Base-by-base conservation (phyloP, 2,113 vertebrate species). In the Oryzias melastigma region DNA sequence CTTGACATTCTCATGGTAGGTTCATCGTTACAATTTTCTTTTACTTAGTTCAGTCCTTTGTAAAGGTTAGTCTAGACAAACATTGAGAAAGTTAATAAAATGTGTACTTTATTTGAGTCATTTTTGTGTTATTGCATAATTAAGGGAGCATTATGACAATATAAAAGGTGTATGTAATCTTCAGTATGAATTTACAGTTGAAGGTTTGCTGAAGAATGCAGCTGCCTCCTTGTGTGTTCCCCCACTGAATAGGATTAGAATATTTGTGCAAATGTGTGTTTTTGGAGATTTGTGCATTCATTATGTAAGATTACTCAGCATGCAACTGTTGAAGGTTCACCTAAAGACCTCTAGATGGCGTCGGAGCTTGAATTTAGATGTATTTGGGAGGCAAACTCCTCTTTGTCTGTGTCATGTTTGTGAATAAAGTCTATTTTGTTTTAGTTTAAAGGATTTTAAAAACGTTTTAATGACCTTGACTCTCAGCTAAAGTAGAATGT, bases 261-360 rank as follows among this genome's bases (percentile, higher is more conserved):
- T 35, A 60, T 35, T 55, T 29, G 55, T 1, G 1, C 44, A 43
- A 49, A 57, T 3, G 20, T 35, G 2, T 45, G 42, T 35, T 60
- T 68, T 49, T 22, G 22, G 35, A 44, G 45, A 52, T 63, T 65
- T 65, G 24, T 57, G 45, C 27, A 17, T 53, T 68, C 58, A 48
- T 17, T 6, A 1, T 56, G 58, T 48, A 74, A 59, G 55, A 48
- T 52, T 73, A 62, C 14, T 70, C 46, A 54, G 3, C 22, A 25
- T 61, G 35, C 0, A n/a, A 29, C 25, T 60, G 5, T 52, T 47
- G 41, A 45, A 58, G 57, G 24, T 68, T 57, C 29, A 62, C 58
- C 60, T 18, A 2, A 29, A 40, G 24, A 61, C 78, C 80, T 86
- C 77, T 78, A 88, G 87, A 42, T 86, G 89, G 83, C 83, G 76